A percentile compares a stretch with the other conserved stretches of the same genome.
These are phyloP conservation scores for Athalia rosae DNA, from an alignment of 2,888 invertebrate genomes.

Conservation along the genomic window DNA sequence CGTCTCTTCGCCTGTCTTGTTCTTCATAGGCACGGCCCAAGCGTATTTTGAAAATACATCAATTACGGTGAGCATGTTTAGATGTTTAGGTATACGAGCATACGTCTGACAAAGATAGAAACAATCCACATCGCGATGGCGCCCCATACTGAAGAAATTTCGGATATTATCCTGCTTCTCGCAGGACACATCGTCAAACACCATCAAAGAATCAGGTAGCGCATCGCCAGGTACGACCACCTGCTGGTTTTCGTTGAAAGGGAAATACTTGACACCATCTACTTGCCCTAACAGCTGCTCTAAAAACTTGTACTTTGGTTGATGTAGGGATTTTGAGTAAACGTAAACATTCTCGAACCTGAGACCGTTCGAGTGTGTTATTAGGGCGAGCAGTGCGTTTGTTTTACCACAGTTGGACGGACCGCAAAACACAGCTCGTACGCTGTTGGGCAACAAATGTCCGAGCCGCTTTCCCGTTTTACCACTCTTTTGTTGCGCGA, in stretches of 20 bases:
- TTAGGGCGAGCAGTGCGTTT: conserved; percentile 50
- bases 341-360: conserved; percentile 54
- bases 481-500: background rate
- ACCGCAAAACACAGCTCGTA: conserved; percentile 53
- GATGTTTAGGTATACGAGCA: conserved; percentile 64
- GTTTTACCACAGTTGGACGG: conserved; percentile 55
- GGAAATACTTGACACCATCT: conserved; percentile 17
- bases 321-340: conserved; percentile 56
- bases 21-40: conserved; percentile 61
- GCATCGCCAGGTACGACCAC: background rate
- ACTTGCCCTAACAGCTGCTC: conserved; percentile 49
- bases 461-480: conserved; percentile 53
- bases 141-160: conserved; percentile 47
- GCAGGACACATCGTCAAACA: conserved; percentile 51
- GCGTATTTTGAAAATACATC: conserved; percentile 70
- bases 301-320: conserved; percentile 56
- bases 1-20: conserved; percentile 33
- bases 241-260: conserved; percentile 5
- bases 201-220: background rate
- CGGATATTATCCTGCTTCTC: conserved; percentile 47
- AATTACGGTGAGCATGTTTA: conserved; percentile 63
- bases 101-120: conserved; percentile 53
- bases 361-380: conserved; percentile 51
- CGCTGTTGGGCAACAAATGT: conserved; percentile 58
- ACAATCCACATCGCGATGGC: conserved; percentile 47